Base-by-base conservation (phyloP, 2,888 invertebrate genomes). In the Leptopilina syphax region DNA sequence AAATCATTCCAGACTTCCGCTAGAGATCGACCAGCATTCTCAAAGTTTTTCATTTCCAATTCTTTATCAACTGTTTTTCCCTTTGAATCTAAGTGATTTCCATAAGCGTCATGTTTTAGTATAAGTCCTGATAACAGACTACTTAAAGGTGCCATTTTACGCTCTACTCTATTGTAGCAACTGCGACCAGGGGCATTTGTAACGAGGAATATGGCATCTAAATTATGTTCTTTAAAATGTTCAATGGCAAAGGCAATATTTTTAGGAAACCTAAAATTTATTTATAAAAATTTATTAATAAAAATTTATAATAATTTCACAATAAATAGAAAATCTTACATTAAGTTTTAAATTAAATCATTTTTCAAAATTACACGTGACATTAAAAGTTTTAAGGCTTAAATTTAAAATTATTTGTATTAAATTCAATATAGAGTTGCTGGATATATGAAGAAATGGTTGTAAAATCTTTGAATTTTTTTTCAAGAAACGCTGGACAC, bases 1-100 rank as follows among this genome's bases (percentile, higher is more conserved):
- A 44, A 84, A 82, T 12, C 24, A 65, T 66, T 76, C 79, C 79
- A 79, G 27, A 73, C 73, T 60, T 73, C 67, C 18, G 77, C 65
- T 13, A 77, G 47, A 12, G 54, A 54, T 80, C 89, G 81, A 9
- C 90, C 90, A 34, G 90, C 90, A 73, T 85, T 80, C 63, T 84
- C 79, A 81, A 92, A 92, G 83, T 91, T 91, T 79, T 84, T 63
- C 76, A 80, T 80, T 83, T 91, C 91, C 65, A 91, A 81, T 8
- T 90, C 83, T 18, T 81, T 24, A 79, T 91, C 88, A 76, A 89
- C 84, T 65, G 87, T 90, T 78, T 76, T 80, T 7, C 86, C 86
- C 18, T 79, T 80, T 12, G 70, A 76, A 81, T 90, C 85, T 18
- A 90, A 82, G 83, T 90, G 88, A 73, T 79, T 82, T 1, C 88